Conservation (phyloP, 2,797 vertebrate genomes). For the Esox masquinongy region DNA sequence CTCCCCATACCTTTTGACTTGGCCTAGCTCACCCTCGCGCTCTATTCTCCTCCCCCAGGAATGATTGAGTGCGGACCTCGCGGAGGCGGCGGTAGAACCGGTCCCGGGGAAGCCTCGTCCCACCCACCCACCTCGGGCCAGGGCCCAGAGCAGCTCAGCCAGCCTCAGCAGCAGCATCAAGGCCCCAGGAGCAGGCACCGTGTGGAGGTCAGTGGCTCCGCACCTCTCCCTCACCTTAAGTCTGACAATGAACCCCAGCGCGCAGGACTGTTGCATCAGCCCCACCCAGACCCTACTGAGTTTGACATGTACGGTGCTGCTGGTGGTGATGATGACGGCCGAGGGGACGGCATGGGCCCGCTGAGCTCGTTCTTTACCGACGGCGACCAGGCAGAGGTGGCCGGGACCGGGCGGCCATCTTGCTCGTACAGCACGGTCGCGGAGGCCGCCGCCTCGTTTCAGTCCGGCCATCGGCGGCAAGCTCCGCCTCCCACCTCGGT, state of each 20-base stretch:
- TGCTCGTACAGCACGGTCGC: constrained; percentile 57
- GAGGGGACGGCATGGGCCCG: constrained; percentile 29
- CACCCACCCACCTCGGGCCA: constrained; percentile 15
- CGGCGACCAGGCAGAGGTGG: constrained; percentile 18
- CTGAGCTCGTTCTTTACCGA: constrained; percentile 56
- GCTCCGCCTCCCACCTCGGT: neutral
- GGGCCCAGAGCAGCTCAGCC: constrained; percentile 31
- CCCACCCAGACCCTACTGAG: constrained; percentile 15
- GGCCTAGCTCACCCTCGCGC: neutral
- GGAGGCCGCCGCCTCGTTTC: neutral
- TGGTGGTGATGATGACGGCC: neutral
- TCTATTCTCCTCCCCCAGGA: constrained; percentile 44
- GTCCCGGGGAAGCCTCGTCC: constrained; percentile 17
- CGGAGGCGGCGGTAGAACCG: constrained; percentile 25
- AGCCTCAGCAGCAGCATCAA: constrained; percentile 37
- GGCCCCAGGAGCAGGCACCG: constrained; percentile 27
- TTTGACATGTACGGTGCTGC: constrained; percentile 52
- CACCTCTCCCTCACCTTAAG: constrained; percentile 74
- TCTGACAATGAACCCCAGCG: constrained; percentile 58
- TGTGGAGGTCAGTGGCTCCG: constrained; percentile 81
- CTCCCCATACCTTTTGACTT: neutral
- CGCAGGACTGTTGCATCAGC: constrained; percentile 35
- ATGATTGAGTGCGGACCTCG: constrained; percentile 46
- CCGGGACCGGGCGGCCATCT: constrained; percentile 36
- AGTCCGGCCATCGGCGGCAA: neutral